A percentile compares a stretch with the other conserved stretches of the same genome.
phyloP scores from a whole-genome alignment of 2,113 vertebrate genomes.

The Malurus cyaneus region DNA sequence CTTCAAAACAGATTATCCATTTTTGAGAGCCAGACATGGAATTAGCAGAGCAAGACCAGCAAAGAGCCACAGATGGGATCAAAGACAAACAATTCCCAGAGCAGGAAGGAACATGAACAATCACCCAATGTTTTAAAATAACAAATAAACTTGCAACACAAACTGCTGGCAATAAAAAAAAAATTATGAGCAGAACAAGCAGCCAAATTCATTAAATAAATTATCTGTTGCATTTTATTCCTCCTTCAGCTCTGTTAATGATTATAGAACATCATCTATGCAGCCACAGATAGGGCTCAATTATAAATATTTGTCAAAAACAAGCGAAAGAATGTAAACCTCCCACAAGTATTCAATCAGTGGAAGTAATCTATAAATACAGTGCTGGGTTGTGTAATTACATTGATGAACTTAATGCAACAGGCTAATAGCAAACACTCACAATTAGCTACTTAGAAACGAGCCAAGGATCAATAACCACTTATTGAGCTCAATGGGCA shows the following conservation, averaged over 20 bases:
- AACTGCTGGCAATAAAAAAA: not conserved
- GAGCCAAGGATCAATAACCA: conserved; percentile 1
- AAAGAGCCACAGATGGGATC: not conserved
- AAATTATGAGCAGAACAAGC: not conserved
- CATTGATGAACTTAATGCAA: not conserved
- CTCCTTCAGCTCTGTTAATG: not conserved
- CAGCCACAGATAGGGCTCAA: not conserved
- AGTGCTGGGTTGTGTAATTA: not conserved
- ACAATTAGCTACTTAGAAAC: not conserved
- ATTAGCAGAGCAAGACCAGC: not conserved
- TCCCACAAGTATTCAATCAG: not conserved
- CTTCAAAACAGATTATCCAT: not conserved
- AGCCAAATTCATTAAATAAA: not conserved
- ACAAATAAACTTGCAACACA: not conserved
- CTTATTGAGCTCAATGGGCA: not conserved
- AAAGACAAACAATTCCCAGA: not conserved
- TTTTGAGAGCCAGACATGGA: not conserved
- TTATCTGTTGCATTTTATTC: not conserved
- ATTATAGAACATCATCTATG: not conserved
- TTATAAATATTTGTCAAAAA: not conserved
- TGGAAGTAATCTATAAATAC: not conserved
- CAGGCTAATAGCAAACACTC: not conserved
- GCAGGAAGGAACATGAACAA: not conserved
- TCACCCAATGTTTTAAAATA: not conserved
- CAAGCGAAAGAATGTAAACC: not conserved